These are phyloP conservation scores for Gallinago media DNA, from an alignment of 2,113 vertebrate species.

Conservation along the genomic window DNA sequence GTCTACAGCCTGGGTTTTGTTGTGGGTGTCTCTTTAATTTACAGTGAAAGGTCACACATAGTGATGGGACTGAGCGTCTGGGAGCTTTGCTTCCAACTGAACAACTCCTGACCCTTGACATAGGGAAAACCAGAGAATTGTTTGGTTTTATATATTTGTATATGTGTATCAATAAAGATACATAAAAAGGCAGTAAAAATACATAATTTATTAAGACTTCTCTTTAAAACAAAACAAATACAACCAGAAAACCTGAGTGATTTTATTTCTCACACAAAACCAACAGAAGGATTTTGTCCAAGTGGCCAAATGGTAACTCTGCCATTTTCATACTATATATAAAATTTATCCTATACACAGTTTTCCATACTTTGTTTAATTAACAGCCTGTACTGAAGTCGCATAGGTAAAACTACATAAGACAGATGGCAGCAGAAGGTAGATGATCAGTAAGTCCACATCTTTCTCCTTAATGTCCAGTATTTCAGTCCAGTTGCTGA, in stretches of 20 bases:
- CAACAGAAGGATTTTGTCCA: neutral
- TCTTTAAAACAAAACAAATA: neutral
- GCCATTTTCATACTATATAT: neutral
- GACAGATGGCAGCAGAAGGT: neutral
- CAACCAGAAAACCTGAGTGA: neutral
- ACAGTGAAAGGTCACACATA: neutral
- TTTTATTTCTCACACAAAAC: conserved; percentile 1
- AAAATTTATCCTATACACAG: neutral
- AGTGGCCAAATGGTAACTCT: neutral
- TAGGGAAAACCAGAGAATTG: neutral
- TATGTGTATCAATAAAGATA: neutral
- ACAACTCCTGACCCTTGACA: neutral
- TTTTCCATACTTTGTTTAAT: neutral
- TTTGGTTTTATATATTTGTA: neutral
- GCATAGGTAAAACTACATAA: neutral
- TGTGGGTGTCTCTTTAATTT: neutral
- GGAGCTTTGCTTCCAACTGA: neutral
- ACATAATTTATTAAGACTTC: neutral
- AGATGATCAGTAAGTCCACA: neutral
- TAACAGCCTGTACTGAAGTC: neutral
- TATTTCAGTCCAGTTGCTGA: neutral
- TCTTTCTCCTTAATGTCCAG: neutral
- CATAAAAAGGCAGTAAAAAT: neutral
- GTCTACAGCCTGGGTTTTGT: neutral
- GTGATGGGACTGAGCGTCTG: no score